Base-by-base conservation (phyloP, 1,140 invertebrate genomes). In the Drosophila kurseongensis region DNA sequence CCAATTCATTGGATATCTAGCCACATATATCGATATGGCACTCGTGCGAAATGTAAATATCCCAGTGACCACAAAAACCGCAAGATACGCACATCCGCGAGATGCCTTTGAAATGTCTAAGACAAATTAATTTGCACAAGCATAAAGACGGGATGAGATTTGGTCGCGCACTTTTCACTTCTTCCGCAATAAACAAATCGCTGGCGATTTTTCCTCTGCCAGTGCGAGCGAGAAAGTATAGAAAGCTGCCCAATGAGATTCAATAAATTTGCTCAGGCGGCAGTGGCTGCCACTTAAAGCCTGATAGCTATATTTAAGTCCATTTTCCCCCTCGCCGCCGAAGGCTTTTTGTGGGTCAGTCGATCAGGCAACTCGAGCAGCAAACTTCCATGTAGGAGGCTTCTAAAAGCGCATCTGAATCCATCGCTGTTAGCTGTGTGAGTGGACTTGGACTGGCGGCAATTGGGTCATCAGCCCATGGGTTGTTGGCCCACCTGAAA, bases 301-400 rank as follows among this genome's bases (percentile, higher is more conserved):
- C 68, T 88, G 84, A 88, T 88, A 88, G 80, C 83, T 88, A 89
- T 88, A 88, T 88, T 88, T 88, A 88, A 89, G 83, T 89, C 79
- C 60, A 74, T 71, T 65, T 66, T 18, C 60, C 51, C 42, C 71
- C 9, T 38, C 42, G 35, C 12, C 44, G 40, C 42, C 35, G 38
- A 75, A 76, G 81, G 77, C 74, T 76, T 63, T 85, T 82, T 85
- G 72, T 75, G 73, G 73, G 73, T 75, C 73, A 75, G 73, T 75
- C 73, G 73, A 75, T 56, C 73, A 75, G 40, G 65, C 72, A 48
- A 41, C 45, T 51, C 45, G 63, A 63, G 35, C 52, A 32, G 48
- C 27, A 51, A 35, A 51, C 48, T 47, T 52, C 47, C 72, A 76
- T 76, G 73, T 59, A 75, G 72, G 72, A 42, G 60, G 55, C 69